These are phyloP conservation scores for Mastomys coucha DNA, from an alignment of 2,113 vertebrate genomes.

Conservation along the genomic window DNA sequence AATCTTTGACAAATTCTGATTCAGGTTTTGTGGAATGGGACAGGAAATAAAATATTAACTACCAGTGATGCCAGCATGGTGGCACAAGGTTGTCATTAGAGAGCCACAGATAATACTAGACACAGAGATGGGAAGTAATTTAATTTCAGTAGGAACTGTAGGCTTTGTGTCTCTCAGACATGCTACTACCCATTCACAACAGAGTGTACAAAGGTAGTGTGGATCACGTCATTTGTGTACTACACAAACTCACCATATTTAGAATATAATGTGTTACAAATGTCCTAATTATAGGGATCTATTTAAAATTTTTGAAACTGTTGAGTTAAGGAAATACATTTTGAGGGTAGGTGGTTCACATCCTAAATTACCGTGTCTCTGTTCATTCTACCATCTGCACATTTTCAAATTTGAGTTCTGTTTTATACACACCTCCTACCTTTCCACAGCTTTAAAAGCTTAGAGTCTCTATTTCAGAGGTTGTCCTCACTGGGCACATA, in stretches of 20 bases:
- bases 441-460: background rate
- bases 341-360: background rate
- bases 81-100: background rate
- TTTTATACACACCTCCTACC: background rate
- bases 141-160: constrained; percentile 47
- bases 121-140: background rate
- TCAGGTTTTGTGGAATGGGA: background rate
- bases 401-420: constrained; percentile 38
- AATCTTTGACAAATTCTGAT: constrained; percentile 33
- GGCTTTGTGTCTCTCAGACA: background rate
- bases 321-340: background rate
- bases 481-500: background rate
- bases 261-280: background rate
- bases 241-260: background rate
- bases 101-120: background rate
- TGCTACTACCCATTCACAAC: background rate
- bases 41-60: constrained; percentile 1
- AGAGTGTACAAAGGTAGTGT: background rate
- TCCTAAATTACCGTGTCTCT: constrained; percentile 1
- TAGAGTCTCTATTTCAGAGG: background rate
- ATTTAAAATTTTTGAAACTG: background rate
- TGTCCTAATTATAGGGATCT: background rate
- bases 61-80: background rate
- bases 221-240: constrained; percentile 35
- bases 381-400: background rate